Conservation (phyloP, 2,797 vertebrate species). For the Trachurus trachurus region DNA sequence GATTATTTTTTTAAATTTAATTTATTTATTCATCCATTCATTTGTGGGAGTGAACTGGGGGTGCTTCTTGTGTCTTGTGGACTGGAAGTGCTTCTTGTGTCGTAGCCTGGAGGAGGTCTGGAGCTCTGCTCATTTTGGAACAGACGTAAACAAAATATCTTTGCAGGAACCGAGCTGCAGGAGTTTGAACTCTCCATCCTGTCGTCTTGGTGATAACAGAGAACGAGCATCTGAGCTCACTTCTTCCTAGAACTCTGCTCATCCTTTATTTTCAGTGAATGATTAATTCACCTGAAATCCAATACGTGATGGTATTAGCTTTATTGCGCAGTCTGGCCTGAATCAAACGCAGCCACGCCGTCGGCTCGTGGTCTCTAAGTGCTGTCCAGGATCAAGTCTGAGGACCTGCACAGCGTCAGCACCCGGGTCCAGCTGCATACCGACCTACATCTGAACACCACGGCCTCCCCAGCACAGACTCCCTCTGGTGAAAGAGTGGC, state of each 20-base stretch:
- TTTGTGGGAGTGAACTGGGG: too few species aligned
- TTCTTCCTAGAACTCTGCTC: background rate
- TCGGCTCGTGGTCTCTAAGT: constrained; percentile 1
- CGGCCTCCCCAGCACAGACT: constrained; percentile 36
- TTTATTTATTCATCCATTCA: too few species aligned
- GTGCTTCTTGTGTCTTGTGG: too few species aligned
- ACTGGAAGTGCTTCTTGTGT: too few species aligned
- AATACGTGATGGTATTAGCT: constrained; percentile 9
- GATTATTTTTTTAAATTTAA: too few species aligned
- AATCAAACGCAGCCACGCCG: background rate
- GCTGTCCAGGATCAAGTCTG: constrained; percentile 20
- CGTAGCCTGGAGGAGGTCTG: too few species aligned
- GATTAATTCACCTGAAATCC: background rate
- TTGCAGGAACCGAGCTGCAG: too few species aligned
- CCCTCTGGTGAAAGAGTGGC: constrained; percentile 33
- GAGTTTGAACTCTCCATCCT: too few species aligned
- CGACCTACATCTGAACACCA: constrained; percentile 24
- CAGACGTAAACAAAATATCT: too few species aligned
- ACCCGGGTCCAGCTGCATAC: background rate
- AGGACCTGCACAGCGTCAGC: constrained; percentile 32
- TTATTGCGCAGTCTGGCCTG: background rate
- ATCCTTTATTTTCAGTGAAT: background rate
- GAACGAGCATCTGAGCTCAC: too few species aligned
- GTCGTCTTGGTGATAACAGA: too few species aligned
- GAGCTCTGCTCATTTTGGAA: too few species aligned